Evolutionary conservation across 2,888 invertebrate species (phyloP).

Genomic region (Pyralis farinalis): DNA sequence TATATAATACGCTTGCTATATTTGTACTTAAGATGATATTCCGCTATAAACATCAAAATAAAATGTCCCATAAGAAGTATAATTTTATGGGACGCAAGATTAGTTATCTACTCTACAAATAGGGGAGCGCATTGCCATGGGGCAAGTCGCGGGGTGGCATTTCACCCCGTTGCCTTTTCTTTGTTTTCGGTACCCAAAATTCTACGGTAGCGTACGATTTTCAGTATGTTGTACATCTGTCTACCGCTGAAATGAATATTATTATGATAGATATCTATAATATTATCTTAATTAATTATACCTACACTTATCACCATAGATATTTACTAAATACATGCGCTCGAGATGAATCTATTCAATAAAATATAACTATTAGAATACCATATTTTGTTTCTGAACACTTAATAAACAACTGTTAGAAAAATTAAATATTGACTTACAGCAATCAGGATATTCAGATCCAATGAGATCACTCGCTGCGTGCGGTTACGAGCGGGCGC

Average conservation of each 20-base stretch:
- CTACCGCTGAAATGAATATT: no score
- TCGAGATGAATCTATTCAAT: no score
- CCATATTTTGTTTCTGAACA: no score
- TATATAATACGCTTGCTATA: no score
- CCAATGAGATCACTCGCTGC: slow-evolving; percentile 52
- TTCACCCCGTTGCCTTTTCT: slow-evolving; percentile 28
- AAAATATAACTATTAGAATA: no score
- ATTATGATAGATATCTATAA: no score
- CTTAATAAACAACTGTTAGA: not conserved
- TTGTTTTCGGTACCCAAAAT: slow-evolving; percentile 30
- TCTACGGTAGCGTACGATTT: no score
- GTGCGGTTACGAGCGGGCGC: slow-evolving; percentile 22
- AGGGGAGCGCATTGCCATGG: slow-evolving; percentile 27
- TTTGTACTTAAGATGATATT: no score
- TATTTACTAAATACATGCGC: no score
- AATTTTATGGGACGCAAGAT: not conserved
- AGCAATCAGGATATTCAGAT: slow-evolving; percentile 39
- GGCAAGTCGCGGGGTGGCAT: slow-evolving; percentile 16
- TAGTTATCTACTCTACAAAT: slow-evolving; percentile 6
- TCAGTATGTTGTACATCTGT: slow-evolving; percentile 10
- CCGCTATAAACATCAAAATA: not conserved
- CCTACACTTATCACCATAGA: no score
- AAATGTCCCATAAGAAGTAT: not conserved
- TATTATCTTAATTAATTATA: no score
- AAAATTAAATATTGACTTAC: slow-evolving; percentile 40